A percentile compares a stretch with the other conserved stretches of the same genome.
Conservation (phyloP, 23 tunicate species). For the Oikopleura albicans region DNA sequence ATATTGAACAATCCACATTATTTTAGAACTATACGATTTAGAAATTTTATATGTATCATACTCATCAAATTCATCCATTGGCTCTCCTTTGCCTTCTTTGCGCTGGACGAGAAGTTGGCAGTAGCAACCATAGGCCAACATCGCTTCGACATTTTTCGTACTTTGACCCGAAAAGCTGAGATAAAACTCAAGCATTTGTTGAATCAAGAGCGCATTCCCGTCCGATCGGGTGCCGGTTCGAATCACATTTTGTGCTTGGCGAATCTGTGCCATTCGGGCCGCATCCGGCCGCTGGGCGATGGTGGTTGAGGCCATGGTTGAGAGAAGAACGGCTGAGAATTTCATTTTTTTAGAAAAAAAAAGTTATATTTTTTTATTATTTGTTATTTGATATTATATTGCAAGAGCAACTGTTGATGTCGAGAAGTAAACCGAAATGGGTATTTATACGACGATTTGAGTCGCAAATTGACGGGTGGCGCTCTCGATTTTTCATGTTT, state of each 20-base stretch:
- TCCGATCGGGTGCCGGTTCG: background rate
- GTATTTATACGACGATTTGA: no score
- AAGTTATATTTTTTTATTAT: no score
- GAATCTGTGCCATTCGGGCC: background rate
- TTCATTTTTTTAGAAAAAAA: background rate
- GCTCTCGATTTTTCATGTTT: no score
- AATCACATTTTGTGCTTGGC: background rate
- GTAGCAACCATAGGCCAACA: slow-evolving; percentile 32
- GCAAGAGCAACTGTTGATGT: no score
- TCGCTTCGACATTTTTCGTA: slow-evolving; percentile 31
- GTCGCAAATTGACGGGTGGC: no score
- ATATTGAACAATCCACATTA: no score
- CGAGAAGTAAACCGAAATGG: no score
- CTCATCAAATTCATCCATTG: background rate
- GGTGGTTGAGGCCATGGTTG: no score
- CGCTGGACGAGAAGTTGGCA: background rate
- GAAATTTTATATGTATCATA: no score
- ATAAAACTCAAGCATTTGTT: background rate
- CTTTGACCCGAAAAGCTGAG: background rate
- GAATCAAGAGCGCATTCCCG: slow-evolving; percentile 2
- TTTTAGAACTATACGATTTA: no score
- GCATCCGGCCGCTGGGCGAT: no score
- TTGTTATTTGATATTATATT: no score
- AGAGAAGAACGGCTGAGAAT: background rate
- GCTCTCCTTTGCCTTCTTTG: background rate